Evolutionary conservation across 1,140 invertebrate genomes (phyloP).

Genomic region (Propsilocerus akamusi): DNA sequence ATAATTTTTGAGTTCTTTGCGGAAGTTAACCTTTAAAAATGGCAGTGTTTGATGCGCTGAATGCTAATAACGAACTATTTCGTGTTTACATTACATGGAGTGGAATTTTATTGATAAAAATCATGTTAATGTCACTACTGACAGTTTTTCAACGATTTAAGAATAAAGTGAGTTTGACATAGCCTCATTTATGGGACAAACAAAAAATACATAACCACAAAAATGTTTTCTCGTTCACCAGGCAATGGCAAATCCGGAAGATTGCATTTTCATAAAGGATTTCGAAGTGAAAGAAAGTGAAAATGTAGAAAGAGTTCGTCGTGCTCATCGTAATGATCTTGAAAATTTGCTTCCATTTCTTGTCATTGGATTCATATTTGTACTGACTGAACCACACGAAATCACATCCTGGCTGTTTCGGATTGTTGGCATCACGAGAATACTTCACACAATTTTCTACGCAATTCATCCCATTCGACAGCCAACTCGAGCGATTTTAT

Average conservation of each 20-base stretch:
- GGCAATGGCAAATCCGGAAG: not conserved
- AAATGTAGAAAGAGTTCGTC: not conserved
- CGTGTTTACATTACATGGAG: not conserved
- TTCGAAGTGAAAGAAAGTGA: not conserved
- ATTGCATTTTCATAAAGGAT: too few relatives aligned
- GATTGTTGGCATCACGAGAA: constrained; percentile 32
- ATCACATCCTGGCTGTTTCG: constrained; percentile 39
- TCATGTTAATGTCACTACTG: not conserved
- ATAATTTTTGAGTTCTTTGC: too few relatives aligned
- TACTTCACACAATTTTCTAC: constrained; percentile 41
- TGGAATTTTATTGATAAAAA: not conserved
- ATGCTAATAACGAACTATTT: not conserved
- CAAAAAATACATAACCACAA: too few relatives aligned
- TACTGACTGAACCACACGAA: constrained; percentile 32
- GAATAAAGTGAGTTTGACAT: not conserved
- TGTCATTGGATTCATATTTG: constrained; percentile 34
- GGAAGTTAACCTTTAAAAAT: too few relatives aligned
- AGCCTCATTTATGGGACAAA: not conserved
- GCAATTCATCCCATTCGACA: constrained; percentile 32
- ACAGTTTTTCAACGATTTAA: not conserved
- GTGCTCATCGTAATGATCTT: constrained; percentile 45
- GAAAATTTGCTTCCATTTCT: constrained; percentile 49
- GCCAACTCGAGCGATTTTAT: constrained; percentile 34
- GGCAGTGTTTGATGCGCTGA: not conserved
- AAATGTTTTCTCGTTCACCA: too few relatives aligned